These are phyloP conservation scores for Anthoscopus minutus DNA, from an alignment of 2,113 vertebrate species.

Conservation along the genomic window DNA sequence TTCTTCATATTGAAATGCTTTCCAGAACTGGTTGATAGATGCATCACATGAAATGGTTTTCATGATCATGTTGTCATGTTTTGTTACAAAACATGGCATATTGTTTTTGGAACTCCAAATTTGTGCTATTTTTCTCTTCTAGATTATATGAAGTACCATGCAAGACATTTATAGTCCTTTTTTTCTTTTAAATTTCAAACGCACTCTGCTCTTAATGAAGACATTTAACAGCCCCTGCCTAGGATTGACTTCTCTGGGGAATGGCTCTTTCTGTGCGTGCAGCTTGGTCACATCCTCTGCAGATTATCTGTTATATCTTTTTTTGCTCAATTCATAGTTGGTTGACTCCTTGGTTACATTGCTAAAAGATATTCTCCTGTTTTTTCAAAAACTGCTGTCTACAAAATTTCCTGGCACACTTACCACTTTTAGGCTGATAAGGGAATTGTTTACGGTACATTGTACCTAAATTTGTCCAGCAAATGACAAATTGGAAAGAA, in stretches of 20 bases:
- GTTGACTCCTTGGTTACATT: background rate
- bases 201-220: background rate
- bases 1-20: background rate
- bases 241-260: background rate
- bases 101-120: background rate
- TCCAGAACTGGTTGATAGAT: background rate
- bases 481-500: background rate
- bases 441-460: background rate
- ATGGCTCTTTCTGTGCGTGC: background rate
- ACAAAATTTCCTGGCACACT: background rate
- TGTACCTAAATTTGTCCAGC: background rate
- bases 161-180: background rate
- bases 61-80: rapidly evolving
- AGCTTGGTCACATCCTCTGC: background rate
- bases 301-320: background rate
- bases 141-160: background rate
- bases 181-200: background rate
- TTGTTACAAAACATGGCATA: background rate
- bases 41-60: background rate
- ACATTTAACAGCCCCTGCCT: background rate
- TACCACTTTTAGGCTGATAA: background rate
- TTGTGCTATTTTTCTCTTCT: background rate
- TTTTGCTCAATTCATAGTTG: background rate
- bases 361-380: background rate
- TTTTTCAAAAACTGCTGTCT: background rate